Evolutionary conservation across 2,888 invertebrate genomes (phyloP).

Genomic region (Thalpophila matura): DNA sequence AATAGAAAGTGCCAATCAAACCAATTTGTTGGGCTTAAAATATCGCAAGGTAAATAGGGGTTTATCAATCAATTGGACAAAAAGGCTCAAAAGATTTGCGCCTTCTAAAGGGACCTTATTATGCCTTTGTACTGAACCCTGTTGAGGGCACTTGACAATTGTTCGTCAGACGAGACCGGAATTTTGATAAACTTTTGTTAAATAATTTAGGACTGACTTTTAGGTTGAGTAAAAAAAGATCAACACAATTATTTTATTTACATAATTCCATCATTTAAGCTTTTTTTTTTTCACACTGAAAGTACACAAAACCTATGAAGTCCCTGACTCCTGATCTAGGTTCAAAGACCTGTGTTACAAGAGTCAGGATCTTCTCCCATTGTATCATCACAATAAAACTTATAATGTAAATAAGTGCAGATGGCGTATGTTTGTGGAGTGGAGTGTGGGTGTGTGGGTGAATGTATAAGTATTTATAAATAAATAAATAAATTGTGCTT

Average conservation of each 20-base stretch:
- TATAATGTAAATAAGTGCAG: too few species aligned
- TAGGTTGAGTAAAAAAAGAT: constrained; percentile 3
- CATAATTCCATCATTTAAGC: background rate
- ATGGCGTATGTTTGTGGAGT: too few species aligned
- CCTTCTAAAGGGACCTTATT: constrained; percentile 40
- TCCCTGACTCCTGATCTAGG: too few species aligned
- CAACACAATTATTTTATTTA: constrained; percentile 1
- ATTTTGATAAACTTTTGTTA: constrained; percentile 29
- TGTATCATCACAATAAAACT: too few species aligned
- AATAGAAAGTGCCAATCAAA: constrained; percentile 37
- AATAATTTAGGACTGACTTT: constrained; percentile 24
- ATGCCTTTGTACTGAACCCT: constrained; percentile 32
- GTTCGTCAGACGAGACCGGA: constrained; percentile 17
- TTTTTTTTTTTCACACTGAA: too few species aligned
- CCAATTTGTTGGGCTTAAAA: constrained; percentile 33
- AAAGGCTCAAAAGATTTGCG: constrained; percentile 45
- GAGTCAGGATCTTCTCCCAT: too few species aligned
- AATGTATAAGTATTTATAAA: too few species aligned
- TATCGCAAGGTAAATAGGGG: constrained; percentile 44
- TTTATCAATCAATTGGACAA: constrained; percentile 34
- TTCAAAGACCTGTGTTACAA: too few species aligned
- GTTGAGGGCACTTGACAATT: constrained; percentile 30
- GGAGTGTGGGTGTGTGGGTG: too few species aligned
- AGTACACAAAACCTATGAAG: too few species aligned
- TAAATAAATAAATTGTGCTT: too few species aligned